Conservation (phyloP, 1,140 invertebrate species). For the Drosophila orena region DNA sequence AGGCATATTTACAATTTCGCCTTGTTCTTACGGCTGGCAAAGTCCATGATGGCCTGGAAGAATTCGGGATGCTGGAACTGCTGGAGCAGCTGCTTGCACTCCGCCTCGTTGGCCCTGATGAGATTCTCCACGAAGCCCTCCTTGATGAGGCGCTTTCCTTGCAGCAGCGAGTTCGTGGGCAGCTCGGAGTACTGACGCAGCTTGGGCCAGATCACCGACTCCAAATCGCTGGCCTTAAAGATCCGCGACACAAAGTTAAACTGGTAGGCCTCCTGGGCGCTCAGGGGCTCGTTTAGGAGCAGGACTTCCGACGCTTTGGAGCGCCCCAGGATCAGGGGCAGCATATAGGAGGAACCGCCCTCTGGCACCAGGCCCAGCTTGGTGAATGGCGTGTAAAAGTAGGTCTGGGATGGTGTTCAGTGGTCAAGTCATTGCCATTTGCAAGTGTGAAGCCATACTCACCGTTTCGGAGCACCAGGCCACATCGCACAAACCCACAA, state of each 20-base stretch:
- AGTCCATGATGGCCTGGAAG: slow-evolving; percentile 62
- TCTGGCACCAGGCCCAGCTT: slow-evolving; percentile 93
- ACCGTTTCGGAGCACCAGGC: slow-evolving; percentile 93
- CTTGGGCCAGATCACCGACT: slow-evolving; percentile 69
- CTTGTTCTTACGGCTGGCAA: slow-evolving; percentile 63
- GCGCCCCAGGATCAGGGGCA: slow-evolving; percentile 92
- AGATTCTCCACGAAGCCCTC: slow-evolving; percentile 41
- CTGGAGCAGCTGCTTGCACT: slow-evolving; percentile 47
- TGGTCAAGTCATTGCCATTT: not conserved
- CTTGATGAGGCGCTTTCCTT: slow-evolving; percentile 63
- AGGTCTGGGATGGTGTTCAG: slow-evolving; percentile 87
- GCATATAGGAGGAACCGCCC: slow-evolving; percentile 93
- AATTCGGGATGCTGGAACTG: slow-evolving; percentile 60
- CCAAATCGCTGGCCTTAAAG: slow-evolving; percentile 56
- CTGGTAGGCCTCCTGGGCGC: slow-evolving; percentile 90
- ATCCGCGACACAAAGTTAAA: slow-evolving; percentile 87
- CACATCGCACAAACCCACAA: slow-evolving; percentile 93
- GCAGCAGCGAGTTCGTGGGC: slow-evolving; percentile 56
- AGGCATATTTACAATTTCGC: slow-evolving; percentile 53
- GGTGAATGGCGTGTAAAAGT: slow-evolving; percentile 95
- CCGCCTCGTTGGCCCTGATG: slow-evolving; percentile 46
- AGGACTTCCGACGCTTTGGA: slow-evolving; percentile 92
- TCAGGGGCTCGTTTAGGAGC: slow-evolving; percentile 92
- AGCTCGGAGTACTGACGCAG: slow-evolving; percentile 55
- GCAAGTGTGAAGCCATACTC: slow-evolving; percentile 9